Base-by-base conservation (phyloP, 1,140 invertebrate genomes). In the Bombus balteatus region DNA sequence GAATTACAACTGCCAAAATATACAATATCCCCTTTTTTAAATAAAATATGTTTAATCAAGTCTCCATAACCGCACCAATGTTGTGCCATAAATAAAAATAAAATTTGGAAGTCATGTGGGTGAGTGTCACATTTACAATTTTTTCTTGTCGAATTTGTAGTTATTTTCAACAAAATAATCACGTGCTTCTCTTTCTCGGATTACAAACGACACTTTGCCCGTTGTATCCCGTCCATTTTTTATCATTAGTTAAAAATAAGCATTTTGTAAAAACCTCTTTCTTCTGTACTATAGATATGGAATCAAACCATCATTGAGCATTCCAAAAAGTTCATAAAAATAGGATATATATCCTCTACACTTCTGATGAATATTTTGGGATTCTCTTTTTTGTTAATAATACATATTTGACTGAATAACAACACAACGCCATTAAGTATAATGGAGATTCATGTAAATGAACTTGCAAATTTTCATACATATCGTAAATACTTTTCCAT, bases 211-310 rank as follows among this genome's bases (percentile, higher is more conserved):
- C 57, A 59, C 53, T 71, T 82, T 76, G 82, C 65, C 74, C 77
- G 66, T 83, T 85, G 72, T 71, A 82, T 89, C 89, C 89, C 89
- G 89, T 90, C 89, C 89, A 90, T 85, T 87, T 90, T 90, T 84
- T 85, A 90, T 47, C 73, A 74, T 66, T 34, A 18, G 77, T 89
- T 81, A 41, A 89, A 47, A n/a, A 65, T 32, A 62, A 73, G 34
- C 37, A 57, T 34, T 43, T 57, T 68, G 12, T 72, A 85, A 81
- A 37, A 57, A 68, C 57, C 34, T 18, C 3, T 12, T 59, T 28
- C 1, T 78, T 25, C n/a, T 78, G n/a, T 66, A 70, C 34, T 18
- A 28, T 74, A 66, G 3, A 8, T 22, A 15, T 59, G 73, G 10
- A 68, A n/a, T 25, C 28, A 62, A 25, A 25, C 47, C 39, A 43